A percentile compares a stretch with the other conserved stretches of the same genome.
Conservation (phyloP, 2,888 invertebrate species). For the Glyphotaelius pellucidus region DNA sequence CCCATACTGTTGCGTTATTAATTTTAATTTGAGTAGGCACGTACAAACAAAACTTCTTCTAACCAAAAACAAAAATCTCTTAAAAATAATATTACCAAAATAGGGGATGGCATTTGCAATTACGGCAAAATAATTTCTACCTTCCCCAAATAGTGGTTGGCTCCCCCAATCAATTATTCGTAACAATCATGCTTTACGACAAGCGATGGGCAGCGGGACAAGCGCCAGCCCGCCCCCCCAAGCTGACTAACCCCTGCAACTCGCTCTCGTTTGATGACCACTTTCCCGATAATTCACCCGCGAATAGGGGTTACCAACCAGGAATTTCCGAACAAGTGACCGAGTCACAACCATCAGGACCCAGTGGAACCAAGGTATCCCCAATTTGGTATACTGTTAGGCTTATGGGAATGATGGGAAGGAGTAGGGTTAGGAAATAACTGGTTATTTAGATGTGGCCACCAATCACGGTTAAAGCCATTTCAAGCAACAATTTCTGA, state of each 20-base stretch:
- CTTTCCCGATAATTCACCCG: neutral
- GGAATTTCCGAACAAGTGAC: neutral
- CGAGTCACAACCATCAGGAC: neutral
- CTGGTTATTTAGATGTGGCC: no score
- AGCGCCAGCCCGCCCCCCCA: neutral
- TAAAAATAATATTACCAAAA: neutral
- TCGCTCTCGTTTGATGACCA: neutral
- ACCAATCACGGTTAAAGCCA: no score
- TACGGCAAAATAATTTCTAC: neutral
- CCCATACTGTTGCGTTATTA: no score
- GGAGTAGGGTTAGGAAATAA: no score
- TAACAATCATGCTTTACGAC: neutral
- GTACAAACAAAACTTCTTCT: no score
- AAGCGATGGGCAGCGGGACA: slow-evolving; percentile 2
- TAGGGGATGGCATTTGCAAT: neutral
- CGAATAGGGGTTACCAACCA: neutral
- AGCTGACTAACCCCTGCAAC: neutral
- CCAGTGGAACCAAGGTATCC: neutral
- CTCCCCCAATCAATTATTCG: neutral
- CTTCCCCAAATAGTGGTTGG: neutral
- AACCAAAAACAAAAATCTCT: neutral
- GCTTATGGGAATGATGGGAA: no score
- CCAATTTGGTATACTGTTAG: neutral
- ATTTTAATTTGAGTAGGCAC: no score
- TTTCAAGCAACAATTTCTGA: no score